phyloP scores from a whole-genome alignment of 2,113 vertebrate species.

The Hiodon tergisus region DNA sequence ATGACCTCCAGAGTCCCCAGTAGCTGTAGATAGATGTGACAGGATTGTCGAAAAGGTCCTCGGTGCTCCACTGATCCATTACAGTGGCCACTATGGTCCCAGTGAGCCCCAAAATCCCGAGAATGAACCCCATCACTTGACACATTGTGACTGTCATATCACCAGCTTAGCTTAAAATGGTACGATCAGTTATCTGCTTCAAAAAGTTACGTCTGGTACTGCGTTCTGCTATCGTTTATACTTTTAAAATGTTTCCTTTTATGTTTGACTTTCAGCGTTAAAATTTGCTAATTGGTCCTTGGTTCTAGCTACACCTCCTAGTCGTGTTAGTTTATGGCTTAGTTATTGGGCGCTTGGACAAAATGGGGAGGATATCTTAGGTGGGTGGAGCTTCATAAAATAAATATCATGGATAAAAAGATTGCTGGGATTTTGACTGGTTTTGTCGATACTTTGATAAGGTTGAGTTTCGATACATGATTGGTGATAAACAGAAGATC shows the following conservation, averaged over 20 bases:
- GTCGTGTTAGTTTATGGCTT: neutral
- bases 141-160: slow-evolving; percentile 70
- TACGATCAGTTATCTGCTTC: neutral
- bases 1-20: slow-evolving; percentile 84
- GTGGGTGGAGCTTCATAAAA: too few species aligned
- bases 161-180: neutral
- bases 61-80: slow-evolving; percentile 80
- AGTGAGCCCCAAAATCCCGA: slow-evolving; percentile 54
- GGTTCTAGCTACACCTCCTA: slow-evolving; percentile 7
- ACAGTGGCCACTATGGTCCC: slow-evolving; percentile 71
- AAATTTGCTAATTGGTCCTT: slow-evolving; percentile 7
- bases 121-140: slow-evolving; percentile 62
- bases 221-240: neutral
- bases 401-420: too few species aligned
- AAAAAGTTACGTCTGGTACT: neutral
- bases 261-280: slow-evolving; percentile 21
- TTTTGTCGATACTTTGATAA: too few species aligned
- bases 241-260: neutral
- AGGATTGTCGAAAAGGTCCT: slow-evolving; percentile 75
- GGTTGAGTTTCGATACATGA: too few species aligned
- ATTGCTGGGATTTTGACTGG: too few species aligned
- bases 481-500: too few species aligned
- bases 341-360: neutral
- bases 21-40: slow-evolving; percentile 77
- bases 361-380: neutral